phyloP scores from a whole-genome alignment of 2,888 invertebrate genomes.

The Psococerastis gibbosa region DNA sequence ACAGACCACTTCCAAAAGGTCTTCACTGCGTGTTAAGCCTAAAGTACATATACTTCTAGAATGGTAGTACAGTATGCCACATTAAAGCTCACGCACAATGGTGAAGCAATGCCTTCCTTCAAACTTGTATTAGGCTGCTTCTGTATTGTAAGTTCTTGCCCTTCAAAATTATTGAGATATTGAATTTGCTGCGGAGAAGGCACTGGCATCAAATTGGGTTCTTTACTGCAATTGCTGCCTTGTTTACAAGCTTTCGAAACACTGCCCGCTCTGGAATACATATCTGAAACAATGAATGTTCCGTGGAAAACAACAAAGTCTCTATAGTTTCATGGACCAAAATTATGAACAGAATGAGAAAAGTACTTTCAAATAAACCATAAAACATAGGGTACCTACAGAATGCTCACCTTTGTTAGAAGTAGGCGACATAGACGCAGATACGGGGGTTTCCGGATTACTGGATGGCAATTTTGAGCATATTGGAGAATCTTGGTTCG shows the following conservation, averaged over 20 bases:
- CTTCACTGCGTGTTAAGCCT: no score
- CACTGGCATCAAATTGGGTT: constrained; percentile 85
- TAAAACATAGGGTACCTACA: no score
- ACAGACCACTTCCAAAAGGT: no score
- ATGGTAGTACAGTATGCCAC: constrained; percentile 3
- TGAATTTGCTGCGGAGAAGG: constrained; percentile 93
- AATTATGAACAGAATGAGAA: no score
- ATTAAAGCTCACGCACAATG: constrained; percentile 40
- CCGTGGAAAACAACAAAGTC: no score
- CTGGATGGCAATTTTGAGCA: constrained; percentile 36
- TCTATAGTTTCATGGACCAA: no score
- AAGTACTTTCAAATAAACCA: no score
- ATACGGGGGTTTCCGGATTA: constrained; percentile 50
- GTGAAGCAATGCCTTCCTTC: constrained; percentile 49
- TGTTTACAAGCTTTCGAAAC: neutral
- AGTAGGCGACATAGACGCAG: constrained; percentile 3
- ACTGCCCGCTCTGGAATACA: constrained; percentile 5
- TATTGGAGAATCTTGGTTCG: constrained; percentile 18
- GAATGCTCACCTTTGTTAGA: constrained; percentile 6
- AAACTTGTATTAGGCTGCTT: constrained; percentile 85
- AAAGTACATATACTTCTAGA: no score
- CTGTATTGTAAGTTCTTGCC: constrained; percentile 89
- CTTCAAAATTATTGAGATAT: constrained; percentile 88
- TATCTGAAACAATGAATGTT: neutral
- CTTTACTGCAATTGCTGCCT: constrained; percentile 48